phyloP scores from a whole-genome alignment of 2,113 vertebrate species.

The Heterotilapia buettikoferi region DNA sequence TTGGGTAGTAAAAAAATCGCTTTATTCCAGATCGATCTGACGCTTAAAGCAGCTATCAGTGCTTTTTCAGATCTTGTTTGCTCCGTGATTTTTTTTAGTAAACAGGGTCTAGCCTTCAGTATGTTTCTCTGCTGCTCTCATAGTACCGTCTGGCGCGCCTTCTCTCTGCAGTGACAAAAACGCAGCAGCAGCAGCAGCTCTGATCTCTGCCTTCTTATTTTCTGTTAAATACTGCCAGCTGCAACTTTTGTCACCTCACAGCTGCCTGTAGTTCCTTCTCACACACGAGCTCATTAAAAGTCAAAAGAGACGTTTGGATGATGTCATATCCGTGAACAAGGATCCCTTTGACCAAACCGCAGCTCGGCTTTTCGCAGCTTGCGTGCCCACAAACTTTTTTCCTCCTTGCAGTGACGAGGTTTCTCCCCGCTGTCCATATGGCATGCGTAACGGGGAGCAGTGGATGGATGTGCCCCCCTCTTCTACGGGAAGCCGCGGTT shows the following conservation, averaged over 20 bases:
- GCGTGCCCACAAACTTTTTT: constrained; percentile 72
- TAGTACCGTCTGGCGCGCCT: not conserved
- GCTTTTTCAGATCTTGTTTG: not conserved
- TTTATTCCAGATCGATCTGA: not conserved
- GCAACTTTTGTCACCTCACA: constrained; percentile 45
- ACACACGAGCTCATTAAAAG: not conserved
- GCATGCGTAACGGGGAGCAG: constrained; percentile 52
- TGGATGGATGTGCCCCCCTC: constrained; percentile 24
- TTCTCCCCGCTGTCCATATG: constrained; percentile 34
- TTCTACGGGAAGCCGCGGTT: not conserved
- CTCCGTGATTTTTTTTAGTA: not conserved
- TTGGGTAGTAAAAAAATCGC: not conserved
- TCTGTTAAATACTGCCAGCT: constrained; percentile 21
- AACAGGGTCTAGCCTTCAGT: not conserved
- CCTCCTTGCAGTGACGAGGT: not conserved
- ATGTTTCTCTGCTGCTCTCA: not conserved
- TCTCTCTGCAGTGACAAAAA: not conserved
- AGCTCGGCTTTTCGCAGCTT: constrained; percentile 2
- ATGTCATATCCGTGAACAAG: constrained; percentile 81
- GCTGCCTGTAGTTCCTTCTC: constrained; percentile 20
- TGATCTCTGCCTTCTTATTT: not conserved
- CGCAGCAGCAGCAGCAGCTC: not conserved
- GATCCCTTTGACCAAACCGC: constrained; percentile 19
- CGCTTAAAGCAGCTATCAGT: not conserved
- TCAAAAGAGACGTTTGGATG: constrained; percentile 55